Base-by-base conservation (phyloP, 2,888 invertebrate species). In the Eupithecia inturbata region DNA sequence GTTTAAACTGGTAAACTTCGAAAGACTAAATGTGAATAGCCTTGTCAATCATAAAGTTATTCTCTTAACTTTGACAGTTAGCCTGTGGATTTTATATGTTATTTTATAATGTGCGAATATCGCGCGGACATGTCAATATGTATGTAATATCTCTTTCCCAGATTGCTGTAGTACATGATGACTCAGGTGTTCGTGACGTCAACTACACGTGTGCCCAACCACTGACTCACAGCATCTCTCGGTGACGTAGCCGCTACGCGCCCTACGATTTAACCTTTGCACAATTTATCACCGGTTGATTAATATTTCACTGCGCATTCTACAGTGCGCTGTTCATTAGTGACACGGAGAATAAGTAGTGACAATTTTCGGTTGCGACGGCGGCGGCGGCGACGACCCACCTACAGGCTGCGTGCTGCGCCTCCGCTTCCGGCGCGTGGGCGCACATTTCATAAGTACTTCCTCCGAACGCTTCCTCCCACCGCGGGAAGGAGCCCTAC, bases 361-460 rank as follows among this genome's bases (percentile, higher is more conserved):
- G 76, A 71, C 77, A 76, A n/a, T 66, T 77, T 70, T 45, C 49
- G 74, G 73, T 67, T 53, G 57, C 26, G 57, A 26, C 57, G 57
- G 26, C 57, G 57, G 57, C 26, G 22, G 53, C 53, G 82, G 74
- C 77, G 72, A 77, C 77, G 57, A 26, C 84, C 80, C 89, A 87
- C 90, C 91, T 87, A 89, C 90, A 70, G 70, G 71, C 71, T 39
- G 74, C 78, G 84, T 83, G 82, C 84, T 85, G 89, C 88, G 90
- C 89, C 91, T 89, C 89, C 89, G 89, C 89, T 92, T 92, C 92
- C 92, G 91, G 85, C 84, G 85, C 88, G 93, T 92, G 90, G 92
- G 93, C 87, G 88, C 87, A 81, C 81, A 82, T 91, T 90, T 92
- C 90, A 90, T 90, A 91, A 92, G 86, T 88, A 84, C 86, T 93